Conservation (phyloP, 2,113 vertebrate genomes). For the Engystomops pustulosus region DNA sequence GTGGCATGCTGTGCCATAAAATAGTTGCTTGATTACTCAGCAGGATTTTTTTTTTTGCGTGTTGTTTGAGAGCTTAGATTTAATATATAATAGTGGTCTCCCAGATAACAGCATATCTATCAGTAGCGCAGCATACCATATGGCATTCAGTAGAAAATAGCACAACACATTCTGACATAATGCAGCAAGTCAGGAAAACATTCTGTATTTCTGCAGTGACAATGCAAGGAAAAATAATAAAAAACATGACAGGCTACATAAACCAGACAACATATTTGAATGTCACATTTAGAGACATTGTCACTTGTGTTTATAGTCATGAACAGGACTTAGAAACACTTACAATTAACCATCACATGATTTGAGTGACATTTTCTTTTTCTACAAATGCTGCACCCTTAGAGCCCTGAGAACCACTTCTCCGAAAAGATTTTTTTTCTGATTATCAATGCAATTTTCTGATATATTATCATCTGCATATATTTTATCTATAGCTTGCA, state of each 20-base stretch:
- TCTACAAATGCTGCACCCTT: too few species aligned
- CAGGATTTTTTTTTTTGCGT: constrained; percentile 11
- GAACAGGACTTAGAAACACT: neutral
- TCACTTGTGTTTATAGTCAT: neutral
- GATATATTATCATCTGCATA: too few species aligned
- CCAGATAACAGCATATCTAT: constrained; percentile 34
- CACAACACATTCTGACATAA: constrained; percentile 39
- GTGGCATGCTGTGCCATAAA: constrained; percentile 15
- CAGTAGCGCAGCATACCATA: neutral
- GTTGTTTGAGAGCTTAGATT: constrained; percentile 9
- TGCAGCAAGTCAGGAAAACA: constrained; percentile 26
- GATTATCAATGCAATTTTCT: too few species aligned
- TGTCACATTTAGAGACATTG: neutral
- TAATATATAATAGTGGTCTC: constrained; percentile 38
- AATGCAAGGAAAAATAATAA: neutral
- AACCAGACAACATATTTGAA: neutral
- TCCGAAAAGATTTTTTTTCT: too few species aligned
- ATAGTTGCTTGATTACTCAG: constrained; percentile 48
- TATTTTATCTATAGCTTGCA: too few species aligned
- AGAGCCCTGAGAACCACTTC: too few species aligned
- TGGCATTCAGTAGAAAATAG: constrained; percentile 23
- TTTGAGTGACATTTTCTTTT: neutral
- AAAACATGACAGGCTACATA: neutral
- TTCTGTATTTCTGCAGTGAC: neutral
- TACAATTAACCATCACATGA: too few species aligned